Evolutionary conservation across 2,113 vertebrate genomes (phyloP).

Genomic region (Crypturellus undulatus): DNA sequence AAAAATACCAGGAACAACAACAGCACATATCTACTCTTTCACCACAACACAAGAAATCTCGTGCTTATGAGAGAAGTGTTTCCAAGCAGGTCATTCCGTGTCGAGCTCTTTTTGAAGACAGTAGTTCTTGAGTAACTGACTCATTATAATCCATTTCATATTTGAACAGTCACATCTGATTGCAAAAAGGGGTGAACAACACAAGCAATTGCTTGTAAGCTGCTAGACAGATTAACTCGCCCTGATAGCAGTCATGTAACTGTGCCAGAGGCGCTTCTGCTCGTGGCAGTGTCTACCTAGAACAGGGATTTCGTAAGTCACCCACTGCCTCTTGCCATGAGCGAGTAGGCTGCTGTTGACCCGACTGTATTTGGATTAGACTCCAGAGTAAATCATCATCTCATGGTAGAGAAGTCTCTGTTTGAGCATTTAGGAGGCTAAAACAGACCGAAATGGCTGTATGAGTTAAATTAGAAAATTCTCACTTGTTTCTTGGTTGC

Average conservation of each 20-base stretch:
- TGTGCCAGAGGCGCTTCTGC: background rate
- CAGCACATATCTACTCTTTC: background rate
- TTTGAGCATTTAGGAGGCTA: background rate
- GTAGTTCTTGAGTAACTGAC: background rate
- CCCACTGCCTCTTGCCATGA: background rate
- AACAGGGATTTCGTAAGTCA: background rate
- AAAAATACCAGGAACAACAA: background rate
- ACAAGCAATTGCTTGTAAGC: background rate
- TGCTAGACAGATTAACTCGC: background rate
- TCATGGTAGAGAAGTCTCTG: rapidly evolving
- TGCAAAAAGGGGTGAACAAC: background rate
- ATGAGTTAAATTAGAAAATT: background rate
- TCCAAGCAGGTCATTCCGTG: background rate
- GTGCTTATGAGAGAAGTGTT: background rate
- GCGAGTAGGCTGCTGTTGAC: background rate
- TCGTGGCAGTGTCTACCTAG: background rate
- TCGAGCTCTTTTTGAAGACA: background rate
- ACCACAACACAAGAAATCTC: background rate
- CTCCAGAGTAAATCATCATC: background rate
- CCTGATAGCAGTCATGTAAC: background rate
- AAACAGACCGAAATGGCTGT: background rate
- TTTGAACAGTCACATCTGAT: background rate
- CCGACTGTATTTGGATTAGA: background rate
- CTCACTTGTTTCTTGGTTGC: background rate
- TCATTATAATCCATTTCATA: background rate